These are phyloP conservation scores for Entomyzon cyanotis DNA, from an alignment of 2,113 vertebrate species.

Conservation along the genomic window DNA sequence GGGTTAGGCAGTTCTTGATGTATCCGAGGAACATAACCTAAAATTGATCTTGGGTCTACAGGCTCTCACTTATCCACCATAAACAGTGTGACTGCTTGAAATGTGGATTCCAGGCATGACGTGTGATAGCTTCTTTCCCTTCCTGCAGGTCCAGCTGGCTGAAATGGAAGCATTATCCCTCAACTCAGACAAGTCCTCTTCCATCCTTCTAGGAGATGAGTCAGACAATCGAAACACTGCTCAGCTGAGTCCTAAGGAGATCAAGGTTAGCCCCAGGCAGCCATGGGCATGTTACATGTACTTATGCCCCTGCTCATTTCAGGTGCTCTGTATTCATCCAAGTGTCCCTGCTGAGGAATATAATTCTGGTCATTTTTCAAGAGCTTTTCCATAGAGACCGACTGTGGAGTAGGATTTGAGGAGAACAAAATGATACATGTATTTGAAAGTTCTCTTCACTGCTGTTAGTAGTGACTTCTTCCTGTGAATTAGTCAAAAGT, in stretches of 20 bases:
- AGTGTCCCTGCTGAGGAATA: not conserved
- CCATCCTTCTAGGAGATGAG: constrained; percentile 89
- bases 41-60: constrained; percentile 41
- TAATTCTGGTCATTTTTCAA: not conserved
- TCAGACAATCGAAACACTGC: constrained; percentile 84
- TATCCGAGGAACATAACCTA: constrained; percentile 24
- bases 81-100: constrained; percentile 28
- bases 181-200: constrained; percentile 94
- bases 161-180: constrained; percentile 95
- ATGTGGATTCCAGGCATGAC: not conserved
- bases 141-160: constrained; percentile 88
- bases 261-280: constrained; percentile 75
- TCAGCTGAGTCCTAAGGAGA: constrained; percentile 77
- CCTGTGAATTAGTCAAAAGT: not conserved
- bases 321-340: not conserved
- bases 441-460: not conserved
- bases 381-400: not conserved
- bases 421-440: not conserved
- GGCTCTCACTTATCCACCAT: constrained; percentile 36
- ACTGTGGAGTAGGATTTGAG: not conserved
- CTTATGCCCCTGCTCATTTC: not conserved
- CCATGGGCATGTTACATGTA: not conserved
- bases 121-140: constrained; percentile 23
- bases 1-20: constrained; percentile 23
- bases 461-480: not conserved